Evolutionary conservation across 53 echinoderm and acorn worm genomes (phyloP), one percentile per base, ranked within the genome.

Genomic region (Pentamera pediparva): DNA sequence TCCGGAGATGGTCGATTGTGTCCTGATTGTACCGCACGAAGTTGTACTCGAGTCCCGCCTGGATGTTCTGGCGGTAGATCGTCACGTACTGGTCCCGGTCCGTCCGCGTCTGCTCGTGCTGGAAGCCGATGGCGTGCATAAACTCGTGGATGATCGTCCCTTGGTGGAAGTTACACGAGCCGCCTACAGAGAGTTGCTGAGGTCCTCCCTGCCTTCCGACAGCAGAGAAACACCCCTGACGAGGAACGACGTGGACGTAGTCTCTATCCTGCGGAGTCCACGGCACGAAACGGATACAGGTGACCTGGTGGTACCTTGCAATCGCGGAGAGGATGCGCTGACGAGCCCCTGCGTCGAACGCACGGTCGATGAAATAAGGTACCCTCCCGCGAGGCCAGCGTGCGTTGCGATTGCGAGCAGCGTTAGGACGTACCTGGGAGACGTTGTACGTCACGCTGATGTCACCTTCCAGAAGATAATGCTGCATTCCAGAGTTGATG

Each of bases 101-200:
- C 3, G 84, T 84, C 29, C 89, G 49, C 8, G 84, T 89, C 63
- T 89, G 89, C 30, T 89, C 89, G 53, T 89, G 89, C 18, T 89
- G 76, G 59, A 89, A 89, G 19, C 89, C 89, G 27, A 85, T 25
- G 10, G 89, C 89, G 74, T 89, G 89, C 89, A 89, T 89, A 51
- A 89, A 40, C 57, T 89, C 89, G 56, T 89, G 89, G 77, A 89
- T 84, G 65, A 89, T 84, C 29, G 74, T 81, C 11, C 89, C 89
- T 13, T 77, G 76, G 43, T 80, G 52, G 28, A 74, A 78, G 40
- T 77, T 81, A 54, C 89, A 89, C 5, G 71, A 47, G 1, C 75
- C 84, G n/a, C 84, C 89, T 10, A 89, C 70, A 3, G 89, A 89
- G 5, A 89, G 61, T 73, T 77, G 80, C 56, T 89, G 89, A 4